Evolutionary conservation across 2,797 vertebrate species (phyloP).

Genomic region (Zenarchopterus dispar): DNA sequence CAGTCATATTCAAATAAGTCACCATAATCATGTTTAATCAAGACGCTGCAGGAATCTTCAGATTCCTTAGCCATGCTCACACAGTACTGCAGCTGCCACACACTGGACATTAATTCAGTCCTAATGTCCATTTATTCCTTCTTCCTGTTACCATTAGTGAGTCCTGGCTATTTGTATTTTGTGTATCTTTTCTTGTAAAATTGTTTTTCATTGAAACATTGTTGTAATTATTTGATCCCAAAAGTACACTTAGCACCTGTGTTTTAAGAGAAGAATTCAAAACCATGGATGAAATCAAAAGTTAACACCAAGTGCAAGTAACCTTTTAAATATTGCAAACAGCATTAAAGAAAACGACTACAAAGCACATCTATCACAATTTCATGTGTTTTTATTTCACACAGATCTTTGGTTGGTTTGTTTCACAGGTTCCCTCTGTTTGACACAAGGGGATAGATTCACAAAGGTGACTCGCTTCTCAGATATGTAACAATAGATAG

Average conservation of each 20-base stretch:
- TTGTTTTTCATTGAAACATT: neutral
- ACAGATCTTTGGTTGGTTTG: too few relatives aligned
- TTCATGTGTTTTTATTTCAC: neutral
- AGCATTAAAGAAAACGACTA: neutral
- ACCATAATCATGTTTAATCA: constrained; percentile 2
- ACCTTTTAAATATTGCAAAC: neutral
- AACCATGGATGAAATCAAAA: neutral
- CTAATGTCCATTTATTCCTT: too few relatives aligned
- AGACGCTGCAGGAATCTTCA: neutral
- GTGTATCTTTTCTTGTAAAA: neutral
- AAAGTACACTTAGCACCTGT: neutral
- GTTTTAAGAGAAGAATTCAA: neutral
- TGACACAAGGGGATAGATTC: too few relatives aligned
- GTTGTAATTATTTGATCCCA: neutral
- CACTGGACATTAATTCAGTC: neutral
- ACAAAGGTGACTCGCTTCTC: too few relatives aligned
- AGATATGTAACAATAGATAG: too few relatives aligned
- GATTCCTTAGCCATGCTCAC: constrained; percentile 2
- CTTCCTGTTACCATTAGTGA: neutral
- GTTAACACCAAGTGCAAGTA: too few relatives aligned
- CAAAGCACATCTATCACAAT: neutral
- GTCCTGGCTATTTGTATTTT: neutral
- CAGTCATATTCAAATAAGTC: constrained; percentile 12
- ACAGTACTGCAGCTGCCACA: constrained; percentile 11
- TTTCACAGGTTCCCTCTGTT: neutral